phyloP scores from a whole-genome alignment of 1,140 invertebrate species.

The Hetaerina americana region DNA sequence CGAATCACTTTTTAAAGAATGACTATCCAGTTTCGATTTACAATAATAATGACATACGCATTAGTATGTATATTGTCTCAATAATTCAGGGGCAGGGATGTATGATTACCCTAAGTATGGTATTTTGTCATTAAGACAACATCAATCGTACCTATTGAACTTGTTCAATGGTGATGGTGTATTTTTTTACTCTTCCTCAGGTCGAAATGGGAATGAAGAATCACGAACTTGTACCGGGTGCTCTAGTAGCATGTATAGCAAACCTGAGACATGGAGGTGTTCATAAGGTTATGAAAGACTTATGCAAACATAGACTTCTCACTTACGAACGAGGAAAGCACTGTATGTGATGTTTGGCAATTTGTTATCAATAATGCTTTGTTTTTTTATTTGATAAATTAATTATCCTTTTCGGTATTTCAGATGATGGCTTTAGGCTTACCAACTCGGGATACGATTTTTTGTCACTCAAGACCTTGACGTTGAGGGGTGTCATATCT shows the following conservation, averaged over 20 bases:
- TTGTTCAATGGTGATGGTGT: slow-evolving; percentile 15
- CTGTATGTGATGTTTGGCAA: slow-evolving; percentile 44
- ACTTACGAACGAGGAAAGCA: slow-evolving; percentile 87
- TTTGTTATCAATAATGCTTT: too few relatives aligned
- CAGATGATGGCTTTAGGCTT: slow-evolving; percentile 90
- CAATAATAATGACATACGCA: too few relatives aligned
- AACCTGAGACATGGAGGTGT: slow-evolving; percentile 86
- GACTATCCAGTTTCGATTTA: too few relatives aligned
- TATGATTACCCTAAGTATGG: neutral
- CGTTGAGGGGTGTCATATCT: slow-evolving; percentile 58
- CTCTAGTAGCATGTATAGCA: slow-evolving; percentile 85
- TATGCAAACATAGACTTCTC: slow-evolving; percentile 80
- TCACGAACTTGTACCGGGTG: slow-evolving; percentile 87
- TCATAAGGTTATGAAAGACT: slow-evolving; percentile 77
- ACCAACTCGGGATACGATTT: slow-evolving; percentile 97
- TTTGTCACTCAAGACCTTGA: slow-evolving; percentile 80
- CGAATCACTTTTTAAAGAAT: too few relatives aligned
- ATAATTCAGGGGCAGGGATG: too few relatives aligned
- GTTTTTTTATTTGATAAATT: too few relatives aligned
- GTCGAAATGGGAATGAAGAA: slow-evolving; percentile 99
- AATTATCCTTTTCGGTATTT: slow-evolving; percentile 25
- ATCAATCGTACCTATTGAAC: too few relatives aligned
- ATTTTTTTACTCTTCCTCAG: too few relatives aligned
- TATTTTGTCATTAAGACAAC: slow-evolving; percentile 1
- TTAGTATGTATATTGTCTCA: too few relatives aligned